These are phyloP conservation scores for Fistularia commersonii DNA, from an alignment of 2,797 vertebrate species.

Conservation along the genomic window DNA sequence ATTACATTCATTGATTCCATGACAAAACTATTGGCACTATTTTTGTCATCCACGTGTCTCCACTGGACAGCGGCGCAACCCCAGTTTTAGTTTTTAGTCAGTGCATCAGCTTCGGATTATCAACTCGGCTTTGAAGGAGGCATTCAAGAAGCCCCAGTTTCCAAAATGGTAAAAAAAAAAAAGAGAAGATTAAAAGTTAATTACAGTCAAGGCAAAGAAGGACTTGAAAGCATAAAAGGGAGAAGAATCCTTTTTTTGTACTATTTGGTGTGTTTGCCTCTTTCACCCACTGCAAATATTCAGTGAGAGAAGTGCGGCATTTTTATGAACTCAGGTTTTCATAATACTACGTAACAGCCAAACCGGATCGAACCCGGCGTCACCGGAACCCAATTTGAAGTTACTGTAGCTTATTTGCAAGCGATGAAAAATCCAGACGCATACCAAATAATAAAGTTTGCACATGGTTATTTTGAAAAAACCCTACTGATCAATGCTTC, in stretches of 20 bases:
- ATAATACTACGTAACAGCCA: constrained; percentile 14
- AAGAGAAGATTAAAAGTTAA: background rate
- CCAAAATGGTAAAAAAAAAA: constrained; percentile 1
- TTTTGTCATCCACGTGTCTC: constrained; percentile 49
- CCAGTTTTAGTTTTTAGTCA: background rate
- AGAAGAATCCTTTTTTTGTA: too few species aligned
- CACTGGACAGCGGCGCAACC: constrained; percentile 12
- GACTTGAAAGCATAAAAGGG: too few species aligned
- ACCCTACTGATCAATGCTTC: too few species aligned
- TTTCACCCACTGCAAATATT: constrained; percentile 13
- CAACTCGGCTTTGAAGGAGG: constrained; percentile 4
- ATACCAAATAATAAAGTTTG: background rate
- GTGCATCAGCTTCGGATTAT: constrained; percentile 7
- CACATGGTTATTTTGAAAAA: constrained; percentile 18
- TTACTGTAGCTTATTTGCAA: constrained; percentile 14
- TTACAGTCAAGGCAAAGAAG: too few species aligned
- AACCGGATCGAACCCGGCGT: constrained; percentile 18
- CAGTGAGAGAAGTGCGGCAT: constrained; percentile 46
- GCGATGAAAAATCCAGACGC: background rate
- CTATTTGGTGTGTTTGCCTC: too few species aligned
- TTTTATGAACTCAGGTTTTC: constrained; percentile 26
- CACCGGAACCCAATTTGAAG: constrained; percentile 16
- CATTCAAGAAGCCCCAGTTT: background rate
- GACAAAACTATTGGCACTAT: constrained; percentile 60
- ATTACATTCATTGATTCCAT: constrained; percentile 14